Percentiles rank a stretch among this genome's conserved stretches.
These are phyloP conservation scores for Pemphredon lugubris DNA, from an alignment of 2,888 invertebrate genomes.

Conservation along the genomic window DNA sequence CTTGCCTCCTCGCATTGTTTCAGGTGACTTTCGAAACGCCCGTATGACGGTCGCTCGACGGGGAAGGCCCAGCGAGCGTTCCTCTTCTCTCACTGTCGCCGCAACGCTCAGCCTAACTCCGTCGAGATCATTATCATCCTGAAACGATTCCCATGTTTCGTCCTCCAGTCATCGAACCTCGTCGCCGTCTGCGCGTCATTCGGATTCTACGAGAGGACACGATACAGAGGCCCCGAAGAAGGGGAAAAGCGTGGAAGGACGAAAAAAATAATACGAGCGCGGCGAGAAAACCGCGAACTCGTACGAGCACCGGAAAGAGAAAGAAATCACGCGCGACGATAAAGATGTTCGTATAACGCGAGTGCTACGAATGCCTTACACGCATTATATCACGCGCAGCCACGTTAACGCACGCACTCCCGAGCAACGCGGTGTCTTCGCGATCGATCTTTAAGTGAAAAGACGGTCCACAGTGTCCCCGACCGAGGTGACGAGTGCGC, in stretches of 20 bases:
- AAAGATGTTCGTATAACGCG: conserved; percentile 60
- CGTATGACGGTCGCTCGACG: conserved; percentile 79
- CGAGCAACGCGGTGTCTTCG: conserved; percentile 29
- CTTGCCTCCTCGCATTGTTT: too few species aligned
- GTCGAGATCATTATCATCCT: conserved; percentile 63
- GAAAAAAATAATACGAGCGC: not conserved
- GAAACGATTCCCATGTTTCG: conserved; percentile 44
- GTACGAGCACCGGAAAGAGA: not conserved
- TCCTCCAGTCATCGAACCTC: conserved; percentile 46
- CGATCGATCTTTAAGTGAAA: conserved; percentile 35
- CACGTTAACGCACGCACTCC: conserved; percentile 36
- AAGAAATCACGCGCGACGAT: conserved; percentile 4
- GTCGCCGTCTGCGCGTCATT: conserved; percentile 32
- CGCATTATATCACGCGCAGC: conserved; percentile 37
- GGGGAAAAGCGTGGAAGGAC: conserved; percentile 7
- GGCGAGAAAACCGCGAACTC: not conserved
- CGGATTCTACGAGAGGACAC: conserved; percentile 10
- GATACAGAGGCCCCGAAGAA: not conserved
- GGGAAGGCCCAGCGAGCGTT: conserved; percentile 77
- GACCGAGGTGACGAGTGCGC: not conserved
- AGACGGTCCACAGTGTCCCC: conserved; percentile 20
- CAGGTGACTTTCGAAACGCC: conserved; percentile 79
- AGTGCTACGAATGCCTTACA: conserved; percentile 65
- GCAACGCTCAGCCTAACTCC: conserved; percentile 76
- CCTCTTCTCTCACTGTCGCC: conserved; percentile 74